These are phyloP conservation scores for Mactra quadrangularis DNA, from an alignment of 1,140 invertebrate genomes.

Conservation along the genomic window DNA sequence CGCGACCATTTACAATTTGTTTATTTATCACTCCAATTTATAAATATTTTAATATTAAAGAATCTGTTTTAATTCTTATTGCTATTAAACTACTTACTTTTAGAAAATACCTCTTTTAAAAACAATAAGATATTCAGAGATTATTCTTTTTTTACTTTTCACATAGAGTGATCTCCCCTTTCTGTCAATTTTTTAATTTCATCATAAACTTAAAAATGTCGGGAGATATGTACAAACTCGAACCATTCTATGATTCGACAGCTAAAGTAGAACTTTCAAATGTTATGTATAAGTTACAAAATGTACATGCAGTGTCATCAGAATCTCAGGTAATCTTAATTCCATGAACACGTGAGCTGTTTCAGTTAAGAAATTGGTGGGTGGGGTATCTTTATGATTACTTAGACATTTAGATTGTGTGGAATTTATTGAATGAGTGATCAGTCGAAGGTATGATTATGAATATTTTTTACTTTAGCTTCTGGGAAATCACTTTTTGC, in stretches of 20 bases:
- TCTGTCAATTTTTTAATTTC: not conserved
- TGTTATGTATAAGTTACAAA: constrained; percentile 43
- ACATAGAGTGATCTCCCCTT: too few relatives aligned
- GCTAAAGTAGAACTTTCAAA: constrained; percentile 31
- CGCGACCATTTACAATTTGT: too few relatives aligned
- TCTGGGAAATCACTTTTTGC: not conserved
- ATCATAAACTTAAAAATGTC: not conserved
- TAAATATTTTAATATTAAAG: too few relatives aligned
- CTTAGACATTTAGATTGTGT: not conserved
- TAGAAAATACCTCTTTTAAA: too few relatives aligned
- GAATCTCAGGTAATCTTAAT: not conserved
- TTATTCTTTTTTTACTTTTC: too few relatives aligned
- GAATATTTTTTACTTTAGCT: not conserved
- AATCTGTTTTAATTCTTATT: too few relatives aligned
- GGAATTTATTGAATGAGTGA: not conserved
- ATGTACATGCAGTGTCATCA: constrained; percentile 2
- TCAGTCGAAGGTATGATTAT: not conserved
- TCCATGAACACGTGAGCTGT: not conserved
- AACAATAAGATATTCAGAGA: too few relatives aligned
- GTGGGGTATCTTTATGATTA: not conserved
- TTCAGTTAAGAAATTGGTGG: not conserved
- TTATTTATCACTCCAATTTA: too few relatives aligned
- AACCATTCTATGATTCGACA: constrained; percentile 39
- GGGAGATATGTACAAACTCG: constrained; percentile 41
- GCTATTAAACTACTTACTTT: too few relatives aligned